Conservation (phyloP, 2,888 invertebrate species). For the Diaphora mendica region DNA sequence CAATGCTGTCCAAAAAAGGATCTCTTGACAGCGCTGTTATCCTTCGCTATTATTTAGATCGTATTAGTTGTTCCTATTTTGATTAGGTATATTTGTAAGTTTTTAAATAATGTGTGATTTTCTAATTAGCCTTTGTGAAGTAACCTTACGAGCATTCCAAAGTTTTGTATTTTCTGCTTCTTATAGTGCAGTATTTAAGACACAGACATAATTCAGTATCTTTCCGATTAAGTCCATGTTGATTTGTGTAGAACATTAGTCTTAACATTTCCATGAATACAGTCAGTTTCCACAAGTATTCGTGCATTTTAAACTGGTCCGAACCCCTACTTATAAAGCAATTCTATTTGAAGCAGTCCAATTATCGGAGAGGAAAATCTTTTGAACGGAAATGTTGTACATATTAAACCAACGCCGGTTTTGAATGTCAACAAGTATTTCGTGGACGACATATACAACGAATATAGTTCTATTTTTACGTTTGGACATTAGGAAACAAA, state of each 20-base stretch:
- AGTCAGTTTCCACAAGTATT: background rate
- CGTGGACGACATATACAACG: background rate
- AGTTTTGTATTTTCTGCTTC: no score
- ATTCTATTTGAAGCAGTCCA: background rate
- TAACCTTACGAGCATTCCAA: no score
- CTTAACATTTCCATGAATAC: background rate
- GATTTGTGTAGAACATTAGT: background rate
- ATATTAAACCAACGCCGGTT: background rate
- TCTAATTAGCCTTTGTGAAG: no score
- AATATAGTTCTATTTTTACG: background rate
- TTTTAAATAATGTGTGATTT: no score
- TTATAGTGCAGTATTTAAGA: background rate
- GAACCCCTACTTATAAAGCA: background rate
- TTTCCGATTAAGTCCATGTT: background rate
- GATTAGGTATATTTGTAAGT: no score
- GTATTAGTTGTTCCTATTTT: no score
- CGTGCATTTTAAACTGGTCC: background rate
- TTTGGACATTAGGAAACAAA: background rate
- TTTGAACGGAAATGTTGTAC: constrained; percentile 1
- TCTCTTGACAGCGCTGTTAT: no score
- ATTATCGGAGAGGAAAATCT: background rate
- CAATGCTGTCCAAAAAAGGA: no score
- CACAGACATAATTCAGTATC: background rate
- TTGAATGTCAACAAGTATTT: constrained; percentile 6
- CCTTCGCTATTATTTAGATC: no score